These are phyloP conservation scores for Sisyra nigra DNA, from an alignment of 2,888 invertebrate species.

Conservation along the genomic window DNA sequence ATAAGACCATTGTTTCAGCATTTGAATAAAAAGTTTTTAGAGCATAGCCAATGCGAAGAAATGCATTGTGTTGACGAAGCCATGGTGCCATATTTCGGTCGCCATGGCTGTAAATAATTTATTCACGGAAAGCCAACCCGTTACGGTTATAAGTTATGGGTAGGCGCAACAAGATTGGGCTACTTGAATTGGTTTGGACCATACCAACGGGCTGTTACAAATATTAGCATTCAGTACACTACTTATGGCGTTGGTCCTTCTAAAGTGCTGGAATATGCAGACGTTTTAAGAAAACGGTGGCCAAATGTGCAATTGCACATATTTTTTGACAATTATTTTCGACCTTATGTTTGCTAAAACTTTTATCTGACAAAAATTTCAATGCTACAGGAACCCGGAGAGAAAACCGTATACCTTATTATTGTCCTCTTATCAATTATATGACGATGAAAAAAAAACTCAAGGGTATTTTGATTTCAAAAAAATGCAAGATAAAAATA, in stretches of 20 bases:
- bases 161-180: background rate
- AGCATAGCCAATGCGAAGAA: conserved; percentile 16
- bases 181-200: conserved; percentile 2
- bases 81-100: conserved; percentile 22
- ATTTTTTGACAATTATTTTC: background rate
- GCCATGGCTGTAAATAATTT: conserved; percentile 3
- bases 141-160: conserved; percentile 4
- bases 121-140: conserved; percentile 1
- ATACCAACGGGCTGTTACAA: conserved; percentile 3
- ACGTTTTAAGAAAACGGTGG: background rate
- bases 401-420: background rate
- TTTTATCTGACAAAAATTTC: background rate
- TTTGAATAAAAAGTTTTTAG: conserved; percentile 16
- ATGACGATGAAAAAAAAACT: background rate
- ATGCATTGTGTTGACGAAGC: conserved; percentile 19
- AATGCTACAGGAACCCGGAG: background rate
- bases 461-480: background rate
- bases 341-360: background rate
- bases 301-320: background rate
- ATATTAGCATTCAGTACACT: background rate
- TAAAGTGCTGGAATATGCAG: conserved; percentile 2
- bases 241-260: background rate
- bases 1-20: conserved; percentile 16
- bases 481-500: background rate
- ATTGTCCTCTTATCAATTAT: background rate